These are phyloP conservation scores for Gobio gobio DNA, from an alignment of 2,113 vertebrate species.

Conservation along the genomic window DNA sequence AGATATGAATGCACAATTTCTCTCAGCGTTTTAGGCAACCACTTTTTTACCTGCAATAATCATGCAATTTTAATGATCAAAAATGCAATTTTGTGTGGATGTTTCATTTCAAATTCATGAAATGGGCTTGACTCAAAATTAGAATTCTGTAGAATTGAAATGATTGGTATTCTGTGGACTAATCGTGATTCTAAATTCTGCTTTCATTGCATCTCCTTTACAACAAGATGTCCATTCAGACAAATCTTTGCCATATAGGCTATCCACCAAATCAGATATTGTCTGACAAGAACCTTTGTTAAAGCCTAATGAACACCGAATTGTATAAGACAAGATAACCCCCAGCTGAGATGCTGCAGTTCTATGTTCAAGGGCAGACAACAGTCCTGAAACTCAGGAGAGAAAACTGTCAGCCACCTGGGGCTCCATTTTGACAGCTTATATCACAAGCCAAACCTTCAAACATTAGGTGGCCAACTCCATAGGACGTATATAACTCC, in stretches of 20 bases:
- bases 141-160: background rate
- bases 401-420: conserved; percentile 55
- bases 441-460: conserved; percentile 58
- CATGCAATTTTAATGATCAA: background rate
- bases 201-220: background rate
- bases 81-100: background rate
- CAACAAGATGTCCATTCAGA: background rate
- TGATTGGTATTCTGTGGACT: background rate
- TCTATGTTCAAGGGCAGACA: conserved; percentile 69
- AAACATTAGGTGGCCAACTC: conserved; percentile 62
- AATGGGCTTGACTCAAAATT: background rate
- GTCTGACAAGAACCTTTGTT: conserved; percentile 5
- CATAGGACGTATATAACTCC: conserved; percentile 34
- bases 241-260: background rate
- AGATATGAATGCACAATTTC: background rate
- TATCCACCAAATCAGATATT: conserved; percentile 16
- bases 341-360: conserved; percentile 42
- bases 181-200: background rate
- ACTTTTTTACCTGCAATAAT: background rate
- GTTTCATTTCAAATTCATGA: background rate
- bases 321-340: conserved; percentile 40
- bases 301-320: conserved; percentile 22
- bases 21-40: background rate
- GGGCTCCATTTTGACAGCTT: conserved; percentile 69
- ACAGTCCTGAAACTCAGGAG: conserved; percentile 62